A percentile compares a stretch with the other conserved stretches of the same genome.
Evolutionary conservation across 2,113 vertebrate species (phyloP).

Genomic region (Mormyrus iriodes): DNA sequence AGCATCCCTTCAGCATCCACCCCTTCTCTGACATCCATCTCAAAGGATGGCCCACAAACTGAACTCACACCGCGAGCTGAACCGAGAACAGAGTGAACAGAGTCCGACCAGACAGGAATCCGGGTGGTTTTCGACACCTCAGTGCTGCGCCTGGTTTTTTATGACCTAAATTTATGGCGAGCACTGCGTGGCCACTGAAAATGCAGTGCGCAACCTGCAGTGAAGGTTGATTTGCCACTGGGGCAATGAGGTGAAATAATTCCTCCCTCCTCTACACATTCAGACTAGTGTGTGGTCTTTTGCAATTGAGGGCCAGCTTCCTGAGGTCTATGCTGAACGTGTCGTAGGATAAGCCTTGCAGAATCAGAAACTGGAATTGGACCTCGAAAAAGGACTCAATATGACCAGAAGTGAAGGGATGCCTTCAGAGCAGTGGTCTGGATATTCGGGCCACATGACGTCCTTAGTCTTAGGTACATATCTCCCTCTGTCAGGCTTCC

Average conservation of each 20-base stretch:
- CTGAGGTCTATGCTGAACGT: not conserved
- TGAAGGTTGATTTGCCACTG: constrained; percentile 48
- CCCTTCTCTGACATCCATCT: not conserved
- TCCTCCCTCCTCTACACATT: constrained; percentile 21
- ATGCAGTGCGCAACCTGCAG: constrained; percentile 23
- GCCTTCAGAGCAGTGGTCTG: not conserved
- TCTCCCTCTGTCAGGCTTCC: not conserved
- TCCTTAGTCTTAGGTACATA: not conserved
- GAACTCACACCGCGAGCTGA: not conserved
- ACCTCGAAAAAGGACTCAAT: not conserved
- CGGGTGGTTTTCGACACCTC: not conserved
- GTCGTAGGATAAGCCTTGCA: constrained; percentile 14
- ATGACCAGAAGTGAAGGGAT: not conserved
- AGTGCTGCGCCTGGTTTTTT: not conserved
- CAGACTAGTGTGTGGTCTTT: not conserved
- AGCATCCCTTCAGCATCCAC: not conserved
- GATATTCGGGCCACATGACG: not conserved
- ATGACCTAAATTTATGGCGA: constrained; percentile 15
- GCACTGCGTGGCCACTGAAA: constrained; percentile 15
- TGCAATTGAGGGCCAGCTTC: constrained; percentile 6
- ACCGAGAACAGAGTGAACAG: not conserved
- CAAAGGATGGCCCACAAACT: not conserved
- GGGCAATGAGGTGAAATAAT: constrained; percentile 25
- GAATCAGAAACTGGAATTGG: not conserved
- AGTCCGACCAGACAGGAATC: not conserved